These are phyloP conservation scores for Heliornis fulica DNA, from an alignment of 2,113 vertebrate species.

Conservation along the genomic window DNA sequence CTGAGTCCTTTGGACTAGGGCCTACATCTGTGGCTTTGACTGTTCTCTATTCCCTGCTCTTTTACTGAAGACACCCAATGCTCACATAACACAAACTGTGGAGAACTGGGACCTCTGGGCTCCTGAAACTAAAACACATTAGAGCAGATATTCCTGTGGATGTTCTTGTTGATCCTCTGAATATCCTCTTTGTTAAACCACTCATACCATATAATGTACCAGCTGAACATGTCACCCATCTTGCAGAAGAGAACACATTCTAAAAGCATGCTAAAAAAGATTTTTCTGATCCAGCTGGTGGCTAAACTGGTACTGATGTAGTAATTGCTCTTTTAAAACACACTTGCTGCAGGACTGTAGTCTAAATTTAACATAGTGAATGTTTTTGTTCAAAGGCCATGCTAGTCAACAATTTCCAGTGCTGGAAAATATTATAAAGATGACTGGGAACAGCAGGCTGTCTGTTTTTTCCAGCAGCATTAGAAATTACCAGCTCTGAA, in stretches of 20 bases:
- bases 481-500: constrained; percentile 56
- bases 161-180: not conserved
- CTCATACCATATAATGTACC: not conserved
- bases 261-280: not conserved
- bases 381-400: constrained; percentile 41
- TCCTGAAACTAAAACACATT: not conserved
- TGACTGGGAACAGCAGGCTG: constrained; percentile 36
- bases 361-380: constrained; percentile 52
- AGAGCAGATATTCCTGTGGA: not conserved
- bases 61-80: not conserved
- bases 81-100: not conserved
- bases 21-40: not conserved
- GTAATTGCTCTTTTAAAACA: constrained; percentile 25
- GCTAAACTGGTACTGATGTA: not conserved
- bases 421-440: constrained; percentile 69
- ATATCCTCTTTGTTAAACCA: not conserved
- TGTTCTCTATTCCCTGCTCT: not conserved
- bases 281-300: not conserved
- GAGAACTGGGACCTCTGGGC: not conserved
- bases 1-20: not conserved
- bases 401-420: constrained; percentile 63
- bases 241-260: not conserved
- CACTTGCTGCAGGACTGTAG: not conserved
- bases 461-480: constrained; percentile 50
- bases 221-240: not conserved